Evolutionary conservation across 2,888 invertebrate genomes (phyloP), one percentile per base, ranked within the genome.

Genomic region (Ennomos fuscantarius): DNA sequence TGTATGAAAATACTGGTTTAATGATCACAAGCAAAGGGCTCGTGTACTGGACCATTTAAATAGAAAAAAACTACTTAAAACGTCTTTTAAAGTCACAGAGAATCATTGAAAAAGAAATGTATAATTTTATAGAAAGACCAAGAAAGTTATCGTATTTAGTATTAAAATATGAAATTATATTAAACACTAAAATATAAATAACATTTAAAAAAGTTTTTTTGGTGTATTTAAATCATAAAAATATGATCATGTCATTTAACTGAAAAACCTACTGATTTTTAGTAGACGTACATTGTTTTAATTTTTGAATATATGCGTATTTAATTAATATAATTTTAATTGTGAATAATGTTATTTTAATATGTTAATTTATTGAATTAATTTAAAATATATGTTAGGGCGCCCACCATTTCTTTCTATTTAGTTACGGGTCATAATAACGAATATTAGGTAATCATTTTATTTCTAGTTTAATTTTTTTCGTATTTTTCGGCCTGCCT

Each of bases 381-480:
- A 35, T 50, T 41, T 35, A 36, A 35, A 33, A 6, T 43, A 13
- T 52, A 39, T 43, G 39, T 44, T 46, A 43, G 24, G 24, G 41
- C 42, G 37, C 60, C 55, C 55, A 55, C 55, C 53, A 50, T 39
- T 54, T 37, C 42, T 13, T 55, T 55, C 37, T 53, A 3, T 46
- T 55, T 47, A 43, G 49, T 59, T 59, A 62, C 62, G 58, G 58
- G 62, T 62, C 31, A 41, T 15, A 11, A 34, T 51, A 44, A 52
- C 35, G 51, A 39, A 52, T 57, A 39, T 57, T 32, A 56, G n/a
- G 42, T 43, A 50, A 37, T 35, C 46, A 15, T 47, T 41, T 39
- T 35, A 56, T 31, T 53, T 42, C 34, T 45, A 44, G 31, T 41
- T 46, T 50, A 12, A 12, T 42, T 45, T 10, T 36, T 3, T 37